phyloP scores from a whole-genome alignment of 2,797 vertebrate genomes.

The Pangasius sanitwongsei region DNA sequence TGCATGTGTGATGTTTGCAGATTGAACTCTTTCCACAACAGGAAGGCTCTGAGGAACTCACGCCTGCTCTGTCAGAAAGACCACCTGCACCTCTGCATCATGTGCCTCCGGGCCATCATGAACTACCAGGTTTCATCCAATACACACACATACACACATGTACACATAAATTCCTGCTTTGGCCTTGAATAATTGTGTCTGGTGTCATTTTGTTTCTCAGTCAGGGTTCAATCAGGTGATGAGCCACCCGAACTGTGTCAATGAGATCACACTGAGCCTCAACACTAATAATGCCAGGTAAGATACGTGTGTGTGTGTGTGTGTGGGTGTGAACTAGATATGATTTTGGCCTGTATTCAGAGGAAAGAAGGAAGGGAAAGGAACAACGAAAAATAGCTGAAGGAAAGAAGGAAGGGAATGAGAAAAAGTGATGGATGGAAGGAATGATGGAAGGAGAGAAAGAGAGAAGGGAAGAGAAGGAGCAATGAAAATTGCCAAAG shows the following conservation, averaged over 20 bases:
- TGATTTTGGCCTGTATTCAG: background rate
- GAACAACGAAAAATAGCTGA: background rate
- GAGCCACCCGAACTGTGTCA: constrained; percentile 90
- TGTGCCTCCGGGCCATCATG: constrained; percentile 97
- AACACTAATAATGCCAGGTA: constrained; percentile 89
- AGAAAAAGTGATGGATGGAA: background rate
- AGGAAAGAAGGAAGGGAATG: background rate
- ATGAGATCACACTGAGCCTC: constrained; percentile 92
- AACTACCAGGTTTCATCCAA: constrained; percentile 88
- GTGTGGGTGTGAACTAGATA: background rate
- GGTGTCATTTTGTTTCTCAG: constrained; percentile 64
- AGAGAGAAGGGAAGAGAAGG: background rate
- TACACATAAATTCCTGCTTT: background rate
- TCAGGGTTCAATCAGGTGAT: constrained; percentile 94
- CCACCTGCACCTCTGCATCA: constrained; percentile 91
- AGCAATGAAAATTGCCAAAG: background rate
- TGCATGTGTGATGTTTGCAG: constrained; percentile 51
- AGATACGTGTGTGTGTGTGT: constrained; percentile 21
- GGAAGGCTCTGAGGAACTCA: constrained; percentile 81
- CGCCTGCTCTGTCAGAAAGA: constrained; percentile 84
- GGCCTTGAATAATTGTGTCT: background rate
- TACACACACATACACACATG: background rate
- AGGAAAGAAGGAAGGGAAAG: background rate
- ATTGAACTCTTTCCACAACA: constrained; percentile 78
- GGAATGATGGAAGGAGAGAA: background rate